Evolutionary conservation across 2,113 vertebrate species (phyloP), one percentile per base, ranked within the genome.

Genomic region (Sinocyclocheilus anophthalmus): DNA sequence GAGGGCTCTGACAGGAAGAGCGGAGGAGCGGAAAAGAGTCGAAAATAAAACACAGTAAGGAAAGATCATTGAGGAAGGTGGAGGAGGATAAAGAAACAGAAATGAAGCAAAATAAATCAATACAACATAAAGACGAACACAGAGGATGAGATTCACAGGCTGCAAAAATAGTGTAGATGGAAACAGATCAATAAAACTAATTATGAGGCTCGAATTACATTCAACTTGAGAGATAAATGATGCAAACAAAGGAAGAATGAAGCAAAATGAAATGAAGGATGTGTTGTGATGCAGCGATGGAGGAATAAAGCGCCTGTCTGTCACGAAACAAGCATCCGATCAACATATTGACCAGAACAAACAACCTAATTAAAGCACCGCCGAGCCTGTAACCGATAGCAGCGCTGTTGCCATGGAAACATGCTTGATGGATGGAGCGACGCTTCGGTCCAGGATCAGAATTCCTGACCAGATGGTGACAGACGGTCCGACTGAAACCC

Each of bases 1-100:
- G 96, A 96, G 95, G 96, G 96, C 94, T 97, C 97, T 99, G 96
- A 82, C 86, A 89, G 76, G 92, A 85, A 87, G 82, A 87, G 87
- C n/a, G 67, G 9, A 20, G 88, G 61, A 87, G 65, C 16, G 39
- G 72, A 37, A 33, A 48, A 86, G 88, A 69, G 85, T 90, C 69
- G 84, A 90, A 89, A 82, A 83, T 33, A 78, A 86, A 92, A 88
- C 90, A 92, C 95, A 33, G 30, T 33, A 33, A 33, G 30, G 30
- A 33, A 33, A 95, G 48, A 87, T 95, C 95, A 94, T 94, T 91
- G 91, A 89, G 94, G 93, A 95, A 94, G 92, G 95, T 87, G 92
- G 94, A 91, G 92, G 50, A 79, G 63, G 82, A 88, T 67, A 89
- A 91, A 83, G 89, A 91, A 92, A 92, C 84, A 85, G 89, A 90